Evolutionary conservation across 1,140 invertebrate species (phyloP), one percentile per base, ranked within the genome.

Genomic region (Ylistrum balloti): DNA sequence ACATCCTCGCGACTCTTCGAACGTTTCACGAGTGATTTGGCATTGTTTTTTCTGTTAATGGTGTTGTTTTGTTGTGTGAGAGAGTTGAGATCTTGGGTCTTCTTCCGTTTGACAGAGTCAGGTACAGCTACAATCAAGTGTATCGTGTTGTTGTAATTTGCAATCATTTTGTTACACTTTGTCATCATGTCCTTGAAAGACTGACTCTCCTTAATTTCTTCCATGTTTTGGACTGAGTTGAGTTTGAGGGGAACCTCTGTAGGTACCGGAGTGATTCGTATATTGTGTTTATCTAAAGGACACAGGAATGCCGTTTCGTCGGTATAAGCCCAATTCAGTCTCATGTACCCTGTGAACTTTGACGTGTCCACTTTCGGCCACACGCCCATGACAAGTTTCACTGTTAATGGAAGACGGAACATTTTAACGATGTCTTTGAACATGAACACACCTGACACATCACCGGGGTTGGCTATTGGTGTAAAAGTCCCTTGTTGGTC

Each of bases 401-500:
- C 98, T 88, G 98, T 99, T 87, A 99, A 96, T 1, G 99, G 99
- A 96, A 99, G 97, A 90, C 98, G 97, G 91, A 96, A 96, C 95
- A 99, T 99, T 91, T 97, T 97, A 45, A 99, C 96, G 88, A 99
- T 97, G 94, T 98, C 98, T 93, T 98, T 97, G 45, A 97, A 96
- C 45, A 93, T 98, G 96, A 99, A 98, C 20, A 99, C 98, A 10
- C 98, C 98, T 95, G 98, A 98, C 91, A 99, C 99, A 96, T 98
- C 99, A 93, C 98, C 98, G 95, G 98, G 98, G 94, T 98, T 97
- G 38, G 98, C 98, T 33, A 99, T 97, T 0, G 98, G 98, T 93
- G 98, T 99, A 96, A 99, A 99, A 94, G 98, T 97, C 11, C 98
- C 98, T 94, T 98, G 97, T 95, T 98, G 98, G 92, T 99, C 98